Percentiles rank a stretch among this genome's conserved stretches.
Evolutionary conservation across 2,113 vertebrate species (phyloP).

Genomic region (Azemiops feae): DNA sequence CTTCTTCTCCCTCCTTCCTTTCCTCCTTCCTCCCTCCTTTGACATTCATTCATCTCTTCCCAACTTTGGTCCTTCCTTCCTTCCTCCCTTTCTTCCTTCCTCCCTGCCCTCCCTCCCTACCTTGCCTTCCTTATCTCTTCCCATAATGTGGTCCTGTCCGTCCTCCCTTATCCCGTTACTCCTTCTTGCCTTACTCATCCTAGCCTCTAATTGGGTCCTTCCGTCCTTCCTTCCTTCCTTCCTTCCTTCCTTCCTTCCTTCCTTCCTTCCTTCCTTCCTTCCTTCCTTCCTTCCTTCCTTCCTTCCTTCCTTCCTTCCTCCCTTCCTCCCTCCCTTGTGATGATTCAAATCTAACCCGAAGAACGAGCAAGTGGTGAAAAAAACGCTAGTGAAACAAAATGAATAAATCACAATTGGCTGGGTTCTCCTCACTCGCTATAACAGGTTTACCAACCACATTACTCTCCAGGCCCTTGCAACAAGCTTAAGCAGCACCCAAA

Average conservation of each 20-base stretch:
- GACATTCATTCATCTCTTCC: too few species aligned
- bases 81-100: too few species aligned
- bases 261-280: background rate
- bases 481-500: background rate
- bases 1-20: rapidly evolving
- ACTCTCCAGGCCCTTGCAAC: background rate
- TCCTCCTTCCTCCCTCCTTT: too few species aligned
- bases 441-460: background rate
- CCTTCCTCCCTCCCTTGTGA: background rate
- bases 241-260: background rate
- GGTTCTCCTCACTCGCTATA: background rate
- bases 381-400: background rate
- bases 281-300: background rate
- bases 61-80: too few species aligned
- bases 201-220: too few species aligned
- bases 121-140: too few species aligned
- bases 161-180: too few species aligned
- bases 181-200: too few species aligned
- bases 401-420: background rate
- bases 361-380: background rate
- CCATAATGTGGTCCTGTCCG: too few species aligned
- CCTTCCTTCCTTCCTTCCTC: background rate
- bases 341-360: background rate
- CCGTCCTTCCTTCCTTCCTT: background rate
- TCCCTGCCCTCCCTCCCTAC: too few species aligned